Conservation (phyloP, 2,797 vertebrate genomes). For the Chaetodon trifasciatus region DNA sequence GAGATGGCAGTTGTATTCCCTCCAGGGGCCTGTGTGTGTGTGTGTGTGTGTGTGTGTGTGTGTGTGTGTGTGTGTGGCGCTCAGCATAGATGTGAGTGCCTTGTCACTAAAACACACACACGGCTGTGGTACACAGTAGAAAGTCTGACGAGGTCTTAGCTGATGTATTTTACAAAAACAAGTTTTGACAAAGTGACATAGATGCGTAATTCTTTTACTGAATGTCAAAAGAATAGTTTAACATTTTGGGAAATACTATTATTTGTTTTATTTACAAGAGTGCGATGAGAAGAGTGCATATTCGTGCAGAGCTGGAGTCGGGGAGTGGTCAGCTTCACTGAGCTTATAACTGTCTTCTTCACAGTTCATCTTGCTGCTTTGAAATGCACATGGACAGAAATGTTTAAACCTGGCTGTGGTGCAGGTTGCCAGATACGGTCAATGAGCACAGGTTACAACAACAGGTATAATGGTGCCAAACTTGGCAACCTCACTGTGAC, state of each 20-base stretch:
- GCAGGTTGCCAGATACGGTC: not conserved
- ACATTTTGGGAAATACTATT: not conserved
- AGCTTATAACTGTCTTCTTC: not conserved
- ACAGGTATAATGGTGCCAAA: not conserved
- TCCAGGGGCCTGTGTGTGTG: slow-evolving; percentile 14
- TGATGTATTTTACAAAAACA: not conserved
- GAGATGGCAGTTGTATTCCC: slow-evolving; percentile 47
- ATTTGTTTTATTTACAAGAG: not conserved
- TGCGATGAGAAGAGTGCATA: not conserved
- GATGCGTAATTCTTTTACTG: not conserved
- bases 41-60: slow-evolving; percentile 12
- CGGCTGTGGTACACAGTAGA: not conserved
- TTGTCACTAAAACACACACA: slow-evolving; percentile 6
- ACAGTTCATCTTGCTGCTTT: not conserved
- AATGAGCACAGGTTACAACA: not conserved
- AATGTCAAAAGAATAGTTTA: slow-evolving; percentile 1
- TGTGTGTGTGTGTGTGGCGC: not conserved
- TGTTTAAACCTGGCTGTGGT: not conserved
- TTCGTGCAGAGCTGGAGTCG: not conserved
- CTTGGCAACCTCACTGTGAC: not conserved
- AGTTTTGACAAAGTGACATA: slow-evolving; percentile 19
- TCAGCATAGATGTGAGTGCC: not conserved
- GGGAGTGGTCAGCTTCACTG: not conserved
- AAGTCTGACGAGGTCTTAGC: not conserved
- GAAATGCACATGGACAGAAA: not conserved